A percentile compares a stretch with the other conserved stretches of the same genome.
phyloP scores from a whole-genome alignment of 2,113 vertebrate genomes.

The Pterocles gutturalis region DNA sequence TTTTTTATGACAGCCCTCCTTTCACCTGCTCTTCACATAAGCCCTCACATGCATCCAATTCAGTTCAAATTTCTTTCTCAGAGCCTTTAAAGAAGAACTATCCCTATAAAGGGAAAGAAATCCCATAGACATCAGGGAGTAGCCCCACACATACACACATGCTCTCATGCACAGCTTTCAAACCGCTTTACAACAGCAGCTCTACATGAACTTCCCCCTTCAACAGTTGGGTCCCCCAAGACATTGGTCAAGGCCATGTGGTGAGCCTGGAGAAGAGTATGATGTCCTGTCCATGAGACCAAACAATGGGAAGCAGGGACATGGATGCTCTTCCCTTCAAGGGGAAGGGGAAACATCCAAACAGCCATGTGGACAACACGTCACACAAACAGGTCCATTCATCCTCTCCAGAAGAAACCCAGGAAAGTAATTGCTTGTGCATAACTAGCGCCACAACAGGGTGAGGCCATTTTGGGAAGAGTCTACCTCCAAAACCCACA shows the following conservation, averaged over 20 bases:
- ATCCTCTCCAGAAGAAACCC: not conserved
- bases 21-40: not conserved
- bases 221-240: not conserved
- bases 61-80: not conserved
- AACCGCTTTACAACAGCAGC: not conserved
- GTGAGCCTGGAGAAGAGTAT: not conserved
- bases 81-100: not conserved
- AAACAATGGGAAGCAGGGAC: not conserved
- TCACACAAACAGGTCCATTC: not conserved
- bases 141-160: not conserved
- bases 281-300: not conserved
- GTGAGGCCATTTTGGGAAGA: not conserved
- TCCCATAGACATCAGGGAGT: not conserved
- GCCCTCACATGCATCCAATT: not conserved
- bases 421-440: not conserved
- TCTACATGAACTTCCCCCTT: not conserved
- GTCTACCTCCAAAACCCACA: not conserved
- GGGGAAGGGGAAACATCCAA: not conserved
- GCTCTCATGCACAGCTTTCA: not conserved
- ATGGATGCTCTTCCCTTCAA: not conserved
- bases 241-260: not conserved
- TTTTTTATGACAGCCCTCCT: not conserved
- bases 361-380: not conserved
- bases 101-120: not conserved
- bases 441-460: not conserved